Evolutionary conservation across 1,140 invertebrate genomes (phyloP).

Genomic region (Phthorimaea operculella): DNA sequence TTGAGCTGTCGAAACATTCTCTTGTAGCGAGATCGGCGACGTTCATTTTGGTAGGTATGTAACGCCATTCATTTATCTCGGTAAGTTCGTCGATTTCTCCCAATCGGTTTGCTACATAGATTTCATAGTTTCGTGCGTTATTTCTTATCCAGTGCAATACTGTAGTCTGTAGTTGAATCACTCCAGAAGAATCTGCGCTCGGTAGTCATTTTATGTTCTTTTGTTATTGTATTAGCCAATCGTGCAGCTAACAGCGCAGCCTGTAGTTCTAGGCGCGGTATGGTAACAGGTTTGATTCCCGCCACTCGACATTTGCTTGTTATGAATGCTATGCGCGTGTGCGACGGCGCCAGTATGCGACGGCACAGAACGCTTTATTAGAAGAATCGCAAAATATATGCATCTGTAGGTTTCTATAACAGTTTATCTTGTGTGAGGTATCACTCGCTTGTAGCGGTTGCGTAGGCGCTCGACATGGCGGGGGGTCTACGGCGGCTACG

Average conservation of each 20-base stretch:
- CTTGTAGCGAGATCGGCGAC: slow-evolving; percentile 26
- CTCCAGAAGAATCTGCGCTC: slow-evolving; percentile 22
- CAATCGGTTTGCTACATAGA: slow-evolving; percentile 27
- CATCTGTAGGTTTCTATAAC: slow-evolving; percentile 15
- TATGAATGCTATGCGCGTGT: slow-evolving; percentile 17
- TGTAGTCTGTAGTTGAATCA: slow-evolving; percentile 29
- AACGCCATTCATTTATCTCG: slow-evolving; percentile 17
- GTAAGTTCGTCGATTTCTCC: slow-evolving; percentile 34
- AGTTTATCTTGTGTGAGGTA: not conserved
- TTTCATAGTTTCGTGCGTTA: slow-evolving; percentile 23
- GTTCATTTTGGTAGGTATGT: too few species aligned
- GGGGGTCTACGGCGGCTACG: not conserved
- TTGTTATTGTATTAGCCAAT: slow-evolving; percentile 9
- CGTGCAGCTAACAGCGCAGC: slow-evolving; percentile 10
- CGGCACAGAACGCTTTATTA: slow-evolving; percentile 13
- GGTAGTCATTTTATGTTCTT: slow-evolving; percentile 11
- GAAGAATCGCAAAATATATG: slow-evolving; percentile 22
- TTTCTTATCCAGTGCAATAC: slow-evolving; percentile 32
- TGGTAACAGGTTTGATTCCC: slow-evolving; percentile 14
- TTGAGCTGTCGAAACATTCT: slow-evolving; percentile 3
- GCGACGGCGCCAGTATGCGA: slow-evolving; percentile 22
- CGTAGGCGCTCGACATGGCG: not conserved
- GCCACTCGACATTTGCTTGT: slow-evolving; percentile 22
- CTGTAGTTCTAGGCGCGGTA: slow-evolving; percentile 13
- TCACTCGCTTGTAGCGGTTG: not conserved